phyloP scores from a whole-genome alignment of 2,888 invertebrate genomes.

The Thymelicus acteon region DNA sequence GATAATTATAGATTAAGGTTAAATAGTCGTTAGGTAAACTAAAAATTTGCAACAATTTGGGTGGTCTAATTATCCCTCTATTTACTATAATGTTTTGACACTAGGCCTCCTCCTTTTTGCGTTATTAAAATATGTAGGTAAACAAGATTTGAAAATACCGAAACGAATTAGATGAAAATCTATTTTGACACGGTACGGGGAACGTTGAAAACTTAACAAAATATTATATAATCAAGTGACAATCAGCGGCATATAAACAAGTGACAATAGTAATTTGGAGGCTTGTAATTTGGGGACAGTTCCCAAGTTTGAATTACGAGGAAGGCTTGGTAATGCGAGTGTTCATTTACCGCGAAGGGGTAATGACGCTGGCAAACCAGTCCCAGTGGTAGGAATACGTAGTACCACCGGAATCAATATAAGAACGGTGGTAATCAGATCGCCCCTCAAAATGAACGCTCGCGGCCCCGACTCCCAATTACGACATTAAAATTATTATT shows the following conservation, averaged over 20 bases:
- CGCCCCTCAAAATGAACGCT: slow-evolving; percentile 66
- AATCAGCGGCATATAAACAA: background rate
- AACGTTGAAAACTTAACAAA: no score
- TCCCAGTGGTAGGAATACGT: slow-evolving; percentile 52
- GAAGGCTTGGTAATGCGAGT: slow-evolving; percentile 6
- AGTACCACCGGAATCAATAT: slow-evolving; percentile 70
- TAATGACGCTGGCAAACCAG: slow-evolving; percentile 58
- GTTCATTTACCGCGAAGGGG: slow-evolving; percentile 44
- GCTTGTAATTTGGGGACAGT: slow-evolving; percentile 19
- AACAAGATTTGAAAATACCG: no score
- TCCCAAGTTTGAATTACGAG: slow-evolving; percentile 17
- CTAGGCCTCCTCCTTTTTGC: no score
- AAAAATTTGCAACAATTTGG: no score
- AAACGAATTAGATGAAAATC: no score
- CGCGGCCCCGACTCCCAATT: slow-evolving; percentile 78
- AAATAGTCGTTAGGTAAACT: no score
- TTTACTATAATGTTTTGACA: no score
- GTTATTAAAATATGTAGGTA: no score
- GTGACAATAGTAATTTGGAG: background rate
- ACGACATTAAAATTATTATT: slow-evolving; percentile 84
- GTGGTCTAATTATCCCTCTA: no score
- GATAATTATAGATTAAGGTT: no score
- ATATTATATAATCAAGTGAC: no score
- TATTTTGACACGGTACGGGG: no score
- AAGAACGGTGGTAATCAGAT: slow-evolving; percentile 71